Conservation (phyloP, 1,140 invertebrate genomes). For the Drosophila neocordata region DNA sequence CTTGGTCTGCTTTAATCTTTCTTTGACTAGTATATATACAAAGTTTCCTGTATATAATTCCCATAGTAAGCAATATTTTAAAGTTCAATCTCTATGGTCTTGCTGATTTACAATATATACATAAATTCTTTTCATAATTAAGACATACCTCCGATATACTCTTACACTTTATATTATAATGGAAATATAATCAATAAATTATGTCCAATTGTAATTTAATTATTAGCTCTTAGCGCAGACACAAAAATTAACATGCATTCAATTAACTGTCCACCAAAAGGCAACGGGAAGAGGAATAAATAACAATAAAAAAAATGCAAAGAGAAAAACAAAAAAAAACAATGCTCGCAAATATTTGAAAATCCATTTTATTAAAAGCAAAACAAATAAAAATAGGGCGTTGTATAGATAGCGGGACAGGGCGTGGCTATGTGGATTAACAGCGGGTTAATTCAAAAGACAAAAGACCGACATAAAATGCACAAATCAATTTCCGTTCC, state of each 20-base stretch:
- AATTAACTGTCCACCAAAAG: conserved; percentile 40
- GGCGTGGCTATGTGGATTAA: conserved; percentile 26
- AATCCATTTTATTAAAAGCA: conserved; percentile 28
- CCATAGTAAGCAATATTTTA: no score
- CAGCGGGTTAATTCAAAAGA: conserved; percentile 53
- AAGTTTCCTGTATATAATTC: no score
- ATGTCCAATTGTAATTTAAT: conserved; percentile 32
- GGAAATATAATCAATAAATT: conserved; percentile 1
- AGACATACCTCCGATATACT: no score
- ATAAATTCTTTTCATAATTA: no score
- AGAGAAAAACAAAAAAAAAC: conserved; percentile 17
- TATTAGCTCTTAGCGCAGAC: conserved; percentile 13
- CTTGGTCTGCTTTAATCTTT: no score
- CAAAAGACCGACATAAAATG: conserved; percentile 56
- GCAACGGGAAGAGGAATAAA: not conserved
- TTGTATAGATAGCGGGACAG: conserved; percentile 11
- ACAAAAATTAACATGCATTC: conserved; percentile 44
- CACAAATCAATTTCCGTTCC: conserved; percentile 64
- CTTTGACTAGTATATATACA: no score
- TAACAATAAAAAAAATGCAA: conserved; percentile 5
- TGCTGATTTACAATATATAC: no score
- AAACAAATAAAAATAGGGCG: conserved; percentile 11
- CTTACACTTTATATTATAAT: no score
- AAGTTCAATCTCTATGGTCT: no score
- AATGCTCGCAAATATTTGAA: conserved; percentile 29